Percentiles rank a stretch among this genome's conserved stretches.
These are phyloP conservation scores for Dryobota labecula DNA, from an alignment of 2,888 invertebrate species.

Conservation along the genomic window DNA sequence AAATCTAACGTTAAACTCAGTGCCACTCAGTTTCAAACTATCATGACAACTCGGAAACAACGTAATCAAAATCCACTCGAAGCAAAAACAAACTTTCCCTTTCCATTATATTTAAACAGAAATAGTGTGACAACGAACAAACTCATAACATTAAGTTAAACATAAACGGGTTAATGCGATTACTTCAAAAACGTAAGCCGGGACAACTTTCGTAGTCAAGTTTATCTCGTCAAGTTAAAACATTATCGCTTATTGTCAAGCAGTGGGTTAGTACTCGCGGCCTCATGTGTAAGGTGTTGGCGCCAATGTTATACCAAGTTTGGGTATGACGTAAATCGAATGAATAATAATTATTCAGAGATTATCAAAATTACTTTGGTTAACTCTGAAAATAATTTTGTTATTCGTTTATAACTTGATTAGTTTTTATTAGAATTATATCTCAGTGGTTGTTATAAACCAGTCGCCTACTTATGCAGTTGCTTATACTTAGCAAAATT, in stretches of 20 bases:
- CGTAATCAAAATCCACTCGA: conserved; percentile 44
- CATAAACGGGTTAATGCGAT: conserved; percentile 60
- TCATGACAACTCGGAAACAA: conserved; percentile 48
- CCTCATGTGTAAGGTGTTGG: conserved; percentile 52
- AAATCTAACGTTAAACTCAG: conserved; percentile 37
- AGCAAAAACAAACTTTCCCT: conserved; percentile 57
- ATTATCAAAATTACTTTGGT: too few relatives aligned
- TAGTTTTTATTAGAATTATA: background rate
- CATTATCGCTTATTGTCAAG: conserved; percentile 66
- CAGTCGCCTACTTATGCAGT: too few relatives aligned
- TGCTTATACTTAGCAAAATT: background rate
- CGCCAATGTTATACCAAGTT: conserved; percentile 37
- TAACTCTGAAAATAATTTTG: too few relatives aligned
- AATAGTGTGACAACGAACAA: conserved; percentile 65
- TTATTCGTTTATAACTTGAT: too few relatives aligned
- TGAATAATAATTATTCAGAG: too few relatives aligned
- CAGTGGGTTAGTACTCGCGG: conserved; percentile 38
- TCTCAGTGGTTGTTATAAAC: background rate
- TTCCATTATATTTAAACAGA: conserved; percentile 59
- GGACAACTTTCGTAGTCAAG: conserved; percentile 52
- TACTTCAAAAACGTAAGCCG: conserved; percentile 67
- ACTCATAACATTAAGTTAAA: conserved; percentile 62
- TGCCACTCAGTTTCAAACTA: conserved; percentile 50
- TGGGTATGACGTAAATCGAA: background rate
- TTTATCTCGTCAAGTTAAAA: conserved; percentile 67